Base-by-base conservation (phyloP, 2,888 invertebrate genomes). In the Ecdyonurus torrentis region DNA sequence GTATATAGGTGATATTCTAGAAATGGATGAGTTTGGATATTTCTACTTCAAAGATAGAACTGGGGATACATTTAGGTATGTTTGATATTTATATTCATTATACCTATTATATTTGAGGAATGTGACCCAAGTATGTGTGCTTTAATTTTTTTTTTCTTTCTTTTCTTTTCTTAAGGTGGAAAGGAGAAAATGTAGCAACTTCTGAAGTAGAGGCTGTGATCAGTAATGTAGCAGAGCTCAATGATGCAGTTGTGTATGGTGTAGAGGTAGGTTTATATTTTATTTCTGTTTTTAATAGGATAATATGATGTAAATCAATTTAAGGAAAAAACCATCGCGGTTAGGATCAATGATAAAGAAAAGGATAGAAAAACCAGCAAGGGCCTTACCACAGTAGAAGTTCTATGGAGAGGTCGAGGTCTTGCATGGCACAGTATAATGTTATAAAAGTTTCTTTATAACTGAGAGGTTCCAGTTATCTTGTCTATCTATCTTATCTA, bases 151-250 rank as follows among this genome's bases (percentile, higher is more conserved):
- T 58, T 20, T 18, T 20, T 19, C 2, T 20, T 19, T 2, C n/a
- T 1, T 19, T 19, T 60, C 20, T 3, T 3, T 7, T 19, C 2
- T 25, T 24, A 62, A 82, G 87, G 70, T 95, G 94, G 94, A 87
- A 91, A 72, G 97, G 98, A 18, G 97, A 99, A 78, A 98, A 98
- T 74, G 95, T 98, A 1, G 89, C 96, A 64, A 97, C 97, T 1
- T 86, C 89, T 0, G 98, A 98, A 78, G 92, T 98, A 22, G 97
- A 98, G 77, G 87, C 88, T 63, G 86, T 91, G 10, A 82, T 97
- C 67, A 89, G 87, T 65, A 87, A 87, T 63, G 80, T 86, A 25
- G 77, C 89, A 61, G 83, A 82, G 1, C 80, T 91, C 65, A 83
- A 83, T 66, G 88, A 90, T 68, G 87, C 87, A 66, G 87, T 87